Conservation (phyloP, 1,140 invertebrate genomes). For the Drosophila kurseongensis region DNA sequence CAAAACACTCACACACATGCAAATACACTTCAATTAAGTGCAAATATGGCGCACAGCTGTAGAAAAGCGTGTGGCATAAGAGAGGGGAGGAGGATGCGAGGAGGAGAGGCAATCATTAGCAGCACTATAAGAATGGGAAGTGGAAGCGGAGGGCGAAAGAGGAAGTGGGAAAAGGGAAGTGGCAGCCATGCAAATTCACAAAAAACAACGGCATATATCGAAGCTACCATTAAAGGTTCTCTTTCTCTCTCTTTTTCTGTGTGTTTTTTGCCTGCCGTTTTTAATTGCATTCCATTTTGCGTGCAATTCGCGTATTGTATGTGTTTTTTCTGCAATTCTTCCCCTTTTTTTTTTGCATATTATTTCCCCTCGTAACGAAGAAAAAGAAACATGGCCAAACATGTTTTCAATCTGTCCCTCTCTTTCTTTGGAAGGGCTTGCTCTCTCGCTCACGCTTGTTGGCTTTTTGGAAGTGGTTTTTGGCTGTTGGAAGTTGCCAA, state of each 20-base stretch:
- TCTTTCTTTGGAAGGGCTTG: conserved; percentile 13
- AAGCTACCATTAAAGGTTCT: conserved; percentile 77
- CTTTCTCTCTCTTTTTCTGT: conserved; percentile 4
- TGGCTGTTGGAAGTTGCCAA: conserved; percentile 5
- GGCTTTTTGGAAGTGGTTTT: conserved; percentile 1
- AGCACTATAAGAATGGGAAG: conserved; percentile 55
- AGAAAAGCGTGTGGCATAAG: not conserved
- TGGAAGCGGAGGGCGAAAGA: not conserved
- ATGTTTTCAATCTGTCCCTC: conserved; percentile 27
- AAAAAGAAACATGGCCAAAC: conserved; percentile 71
- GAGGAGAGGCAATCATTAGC: conserved; percentile 78
- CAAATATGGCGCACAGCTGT: conserved; percentile 73
- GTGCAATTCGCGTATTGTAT: conserved; percentile 29
- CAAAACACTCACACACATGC: conserved; percentile 39
- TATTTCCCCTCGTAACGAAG: conserved; percentile 31
- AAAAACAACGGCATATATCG: conserved; percentile 61
- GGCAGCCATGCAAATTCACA: conserved; percentile 70
- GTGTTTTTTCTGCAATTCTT: conserved; percentile 40
- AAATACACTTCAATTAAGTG: conserved; percentile 76
- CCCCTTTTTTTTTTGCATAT: conserved; percentile 44
- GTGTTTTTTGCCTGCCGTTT: conserved; percentile 76
- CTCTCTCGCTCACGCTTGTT: not conserved
- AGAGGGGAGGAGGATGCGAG: not conserved
- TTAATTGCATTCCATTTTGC: conserved; percentile 82
- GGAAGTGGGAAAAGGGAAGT: conserved; percentile 12